A percentile compares a stretch with the other conserved stretches of the same genome.
Conservation (phyloP, 2,113 vertebrate species). For the Neolamprologus kungweensis region DNA sequence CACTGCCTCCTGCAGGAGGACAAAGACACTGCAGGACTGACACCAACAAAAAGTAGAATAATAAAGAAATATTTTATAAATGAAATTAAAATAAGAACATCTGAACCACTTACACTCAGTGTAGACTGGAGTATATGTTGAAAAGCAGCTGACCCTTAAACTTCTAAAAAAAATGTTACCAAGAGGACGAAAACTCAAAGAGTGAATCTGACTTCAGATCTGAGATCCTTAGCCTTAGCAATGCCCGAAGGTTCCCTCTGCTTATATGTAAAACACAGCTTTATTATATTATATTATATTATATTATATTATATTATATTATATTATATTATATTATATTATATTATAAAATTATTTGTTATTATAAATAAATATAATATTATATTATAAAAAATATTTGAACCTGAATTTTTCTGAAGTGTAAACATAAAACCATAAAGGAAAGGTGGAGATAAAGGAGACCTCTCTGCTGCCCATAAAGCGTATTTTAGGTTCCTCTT, state of each 20-base stretch:
- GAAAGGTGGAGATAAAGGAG: not conserved
- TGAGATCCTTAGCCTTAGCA: not conserved
- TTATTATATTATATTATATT: not conserved
- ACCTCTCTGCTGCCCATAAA: not conserved
- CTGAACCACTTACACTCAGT: not conserved
- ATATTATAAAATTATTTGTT: accelerated
- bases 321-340: not conserved
- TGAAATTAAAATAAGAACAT: not conserved
- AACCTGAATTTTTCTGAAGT: not conserved
- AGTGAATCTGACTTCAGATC: not conserved
- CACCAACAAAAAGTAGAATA: not conserved
- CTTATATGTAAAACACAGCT: not conserved
- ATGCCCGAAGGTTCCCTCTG: not conserved
- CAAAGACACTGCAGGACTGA: not conserved
- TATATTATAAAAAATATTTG: not conserved
- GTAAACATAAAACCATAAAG: not conserved
- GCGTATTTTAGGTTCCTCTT: accelerated
- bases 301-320: not conserved
- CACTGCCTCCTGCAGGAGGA: not conserved
- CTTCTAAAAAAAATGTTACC: not conserved
- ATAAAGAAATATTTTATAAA: not conserved
- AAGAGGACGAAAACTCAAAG: not conserved
- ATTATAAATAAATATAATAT: not conserved
- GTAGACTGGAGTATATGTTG: not conserved
- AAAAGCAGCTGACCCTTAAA: not conserved